Conservation (phyloP, 2,113 vertebrate genomes). For the Scalopus aquaticus region DNA sequence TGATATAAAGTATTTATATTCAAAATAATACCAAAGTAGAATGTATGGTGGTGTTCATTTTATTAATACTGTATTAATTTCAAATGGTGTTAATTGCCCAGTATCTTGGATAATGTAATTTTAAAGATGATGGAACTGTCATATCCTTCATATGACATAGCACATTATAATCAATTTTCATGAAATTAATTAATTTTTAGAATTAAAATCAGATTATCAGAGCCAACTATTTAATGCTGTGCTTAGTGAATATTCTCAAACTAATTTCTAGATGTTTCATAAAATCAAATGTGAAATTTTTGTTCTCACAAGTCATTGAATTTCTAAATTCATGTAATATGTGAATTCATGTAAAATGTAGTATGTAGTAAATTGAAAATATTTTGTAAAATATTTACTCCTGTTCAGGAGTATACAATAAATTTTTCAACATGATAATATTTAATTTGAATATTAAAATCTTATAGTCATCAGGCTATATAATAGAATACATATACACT, state of each 20-base stretch:
- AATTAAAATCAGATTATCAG: neutral
- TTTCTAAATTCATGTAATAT: no score
- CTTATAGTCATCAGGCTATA: neutral
- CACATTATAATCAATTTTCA: neutral
- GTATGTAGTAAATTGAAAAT: neutral
- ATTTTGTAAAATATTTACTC: neutral
- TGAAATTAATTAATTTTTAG: neutral
- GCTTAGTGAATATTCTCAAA: neutral
- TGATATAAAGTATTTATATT: neutral
- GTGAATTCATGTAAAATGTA: no score
- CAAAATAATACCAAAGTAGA: neutral
- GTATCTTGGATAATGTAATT: neutral
- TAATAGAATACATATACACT: neutral
- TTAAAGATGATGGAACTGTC: neutral
- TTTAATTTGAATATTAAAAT: neutral
- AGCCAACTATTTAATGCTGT: neutral
- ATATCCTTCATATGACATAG: neutral
- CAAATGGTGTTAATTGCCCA: neutral
- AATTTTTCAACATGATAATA: no score
- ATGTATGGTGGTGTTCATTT: neutral
- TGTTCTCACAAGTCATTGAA: neutral
- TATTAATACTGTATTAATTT: neutral
- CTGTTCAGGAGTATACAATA: neutral
- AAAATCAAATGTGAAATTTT: neutral
- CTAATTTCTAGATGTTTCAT: neutral